Evolutionary conservation across 1,140 invertebrate genomes (phyloP), one percentile per base, ranked within the genome.

Genomic region (Ditylenchus dipsaci): DNA sequence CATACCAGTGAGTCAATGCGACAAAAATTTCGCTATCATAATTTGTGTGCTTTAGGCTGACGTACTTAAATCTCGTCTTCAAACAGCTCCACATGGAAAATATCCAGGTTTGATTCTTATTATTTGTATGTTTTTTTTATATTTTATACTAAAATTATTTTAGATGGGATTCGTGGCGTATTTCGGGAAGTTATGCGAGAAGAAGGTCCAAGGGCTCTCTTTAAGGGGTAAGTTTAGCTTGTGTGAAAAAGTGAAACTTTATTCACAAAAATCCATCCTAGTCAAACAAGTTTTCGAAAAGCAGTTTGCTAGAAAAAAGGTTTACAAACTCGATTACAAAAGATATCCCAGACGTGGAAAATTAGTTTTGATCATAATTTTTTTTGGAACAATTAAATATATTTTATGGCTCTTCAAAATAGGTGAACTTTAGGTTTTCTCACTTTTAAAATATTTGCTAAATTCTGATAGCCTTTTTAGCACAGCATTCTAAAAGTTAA

Each of bases 41-140:
- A 53, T 3, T 3, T 7, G 98, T 88, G 57, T 69, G 33, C 19
- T n/a, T 61, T 29, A 29, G 30, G 63, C 59, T 7, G 65, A 67
- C 58, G 93, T 97, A 33, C 85, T 97, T 26, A 98, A 98, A 84
- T 96, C 93, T 82, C 88, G 93, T 67, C 84, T 95, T 60, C 95
- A 98, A 87, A 96, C 78, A 1, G 91, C 92, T 49, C 90, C 91
- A n/a, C 89, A 91, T 82, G 91, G 91, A n/a, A 90, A 87, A 63
- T 95, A 93, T 83, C 89, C 90, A 49, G 49, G 49, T 53, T 5
- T 3, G 3, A 7, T 53, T 53, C 49, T 7, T 17, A 7, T 53
- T 8, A 17, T 53, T 19, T 3, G 3, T 26, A n/a, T 29, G 23
- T 17, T 56, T 56, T 27, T 42, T 15, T 27, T 47, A 27, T 21